Evolutionary conservation across 2,888 invertebrate genomes (phyloP).

Genomic region (Andricus quercusramuli): DNA sequence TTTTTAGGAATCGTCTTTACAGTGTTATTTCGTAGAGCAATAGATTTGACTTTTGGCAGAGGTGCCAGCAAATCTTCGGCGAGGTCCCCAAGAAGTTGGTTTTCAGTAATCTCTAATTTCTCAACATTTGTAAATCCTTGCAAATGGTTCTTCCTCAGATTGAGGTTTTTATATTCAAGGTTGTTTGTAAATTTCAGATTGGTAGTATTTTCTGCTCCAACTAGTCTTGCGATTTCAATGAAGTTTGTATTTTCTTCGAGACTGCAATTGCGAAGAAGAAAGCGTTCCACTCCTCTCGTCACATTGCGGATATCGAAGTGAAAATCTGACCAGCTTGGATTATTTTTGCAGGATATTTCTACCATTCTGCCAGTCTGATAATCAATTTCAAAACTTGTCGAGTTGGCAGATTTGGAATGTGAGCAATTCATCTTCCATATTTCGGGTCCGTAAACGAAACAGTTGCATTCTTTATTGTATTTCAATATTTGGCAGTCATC

Average conservation of each 20-base stretch:
- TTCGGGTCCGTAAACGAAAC: not conserved
- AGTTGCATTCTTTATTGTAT: not conserved
- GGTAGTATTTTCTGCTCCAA: not conserved
- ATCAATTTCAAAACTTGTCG: not conserved
- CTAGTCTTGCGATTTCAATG: not conserved
- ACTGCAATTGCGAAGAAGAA: not conserved
- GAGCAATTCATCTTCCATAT: not conserved
- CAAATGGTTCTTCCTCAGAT: conserved; percentile 46
- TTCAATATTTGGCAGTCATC: not conserved
- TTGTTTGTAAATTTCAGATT: not conserved
- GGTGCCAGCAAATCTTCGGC: conserved; percentile 82
- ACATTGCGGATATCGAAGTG: not conserved
- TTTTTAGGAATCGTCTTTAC: conserved; percentile 48
- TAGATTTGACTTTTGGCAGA: conserved; percentile 39
- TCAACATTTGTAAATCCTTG: conserved; percentile 29
- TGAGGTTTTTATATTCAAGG: conserved; percentile 45
- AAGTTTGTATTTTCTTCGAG: not conserved
- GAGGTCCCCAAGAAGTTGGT: conserved; percentile 79
- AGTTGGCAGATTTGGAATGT: not conserved
- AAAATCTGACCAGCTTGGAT: not conserved
- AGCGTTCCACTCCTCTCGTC: not conserved
- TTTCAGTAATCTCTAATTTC: not conserved
- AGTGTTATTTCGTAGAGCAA: conserved; percentile 49
- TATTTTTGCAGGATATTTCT: not conserved
- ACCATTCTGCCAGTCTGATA: not conserved